phyloP scores from a whole-genome alignment of 1,140 invertebrate species.

The Whitmania pigra region DNA sequence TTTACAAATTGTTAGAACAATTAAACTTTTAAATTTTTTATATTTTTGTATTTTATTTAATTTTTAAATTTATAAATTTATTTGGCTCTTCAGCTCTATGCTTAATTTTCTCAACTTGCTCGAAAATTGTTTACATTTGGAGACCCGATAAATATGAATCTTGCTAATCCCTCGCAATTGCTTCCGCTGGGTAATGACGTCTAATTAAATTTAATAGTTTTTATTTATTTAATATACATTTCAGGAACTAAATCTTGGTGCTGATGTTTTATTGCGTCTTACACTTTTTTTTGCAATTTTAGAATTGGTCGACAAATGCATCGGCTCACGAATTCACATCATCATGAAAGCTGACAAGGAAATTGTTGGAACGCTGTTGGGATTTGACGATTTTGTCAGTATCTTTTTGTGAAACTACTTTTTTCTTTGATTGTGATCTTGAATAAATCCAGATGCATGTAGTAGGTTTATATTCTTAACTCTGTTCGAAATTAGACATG shows the following conservation, averaged over 20 bases:
- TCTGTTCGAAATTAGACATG: conserved; percentile 39
- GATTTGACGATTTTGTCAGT: conserved; percentile 97
- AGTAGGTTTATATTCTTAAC: background rate
- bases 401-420: conserved; percentile 29
- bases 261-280: background rate
- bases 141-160: conserved; percentile 18
- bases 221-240: background rate
- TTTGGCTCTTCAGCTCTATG: no score
- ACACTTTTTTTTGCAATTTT: conserved; percentile 29
- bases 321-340: conserved; percentile 95
- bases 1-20: background rate
- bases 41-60: background rate
- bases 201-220: background rate
- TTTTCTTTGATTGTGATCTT: background rate
- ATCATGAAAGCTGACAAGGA: conserved; percentile 99
- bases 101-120: no score
- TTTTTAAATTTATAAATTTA: background rate
- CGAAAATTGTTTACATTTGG: background rate
- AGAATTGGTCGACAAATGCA: conserved; percentile 99
- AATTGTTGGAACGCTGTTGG: conserved; percentile 89
- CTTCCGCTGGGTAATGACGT: conserved; percentile 31
- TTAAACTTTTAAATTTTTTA: background rate
- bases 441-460: background rate
- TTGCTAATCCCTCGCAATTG: conserved; percentile 33
- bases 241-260: background rate